phyloP scores from a whole-genome alignment of 2,888 invertebrate species.

The Cactoblastis cactorum region DNA sequence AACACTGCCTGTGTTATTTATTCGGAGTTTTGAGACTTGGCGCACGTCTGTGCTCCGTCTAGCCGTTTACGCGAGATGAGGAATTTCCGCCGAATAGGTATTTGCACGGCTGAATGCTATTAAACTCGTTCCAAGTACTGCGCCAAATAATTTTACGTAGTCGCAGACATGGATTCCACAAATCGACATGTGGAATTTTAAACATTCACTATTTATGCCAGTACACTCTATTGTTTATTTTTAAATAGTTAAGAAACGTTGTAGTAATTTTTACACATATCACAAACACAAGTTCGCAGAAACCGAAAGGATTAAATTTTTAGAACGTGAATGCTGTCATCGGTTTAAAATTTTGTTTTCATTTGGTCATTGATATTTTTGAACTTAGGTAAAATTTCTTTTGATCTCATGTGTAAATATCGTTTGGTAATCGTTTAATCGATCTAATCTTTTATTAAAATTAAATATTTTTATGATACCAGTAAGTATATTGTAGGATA shows the following conservation, averaged over 20 bases:
- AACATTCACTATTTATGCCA: background rate
- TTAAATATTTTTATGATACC: background rate
- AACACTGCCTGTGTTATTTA: slow-evolving; percentile 58
- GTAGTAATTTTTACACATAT: background rate
- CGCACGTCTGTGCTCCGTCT: slow-evolving; percentile 69
- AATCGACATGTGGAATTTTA: slow-evolving; percentile 17
- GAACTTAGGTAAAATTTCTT: no score
- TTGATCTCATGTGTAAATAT: background rate
- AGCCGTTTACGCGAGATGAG: slow-evolving; percentile 61
- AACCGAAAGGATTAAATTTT: no score
- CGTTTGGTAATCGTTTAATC: background rate
- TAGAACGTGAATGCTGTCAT: no score
- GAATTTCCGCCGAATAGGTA: slow-evolving; percentile 65
- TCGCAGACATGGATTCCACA: slow-evolving; percentile 44
- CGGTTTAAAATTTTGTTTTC: no score
- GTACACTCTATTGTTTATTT: background rate
- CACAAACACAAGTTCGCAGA: background rate
- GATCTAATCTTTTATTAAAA: background rate
- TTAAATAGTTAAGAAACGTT: background rate
- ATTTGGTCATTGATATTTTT: no score
- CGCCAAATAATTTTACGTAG: slow-evolving; percentile 58
- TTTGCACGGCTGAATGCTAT: slow-evolving; percentile 59
- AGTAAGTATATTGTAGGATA: background rate
- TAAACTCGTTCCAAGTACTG: slow-evolving; percentile 50
- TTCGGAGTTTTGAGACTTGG: slow-evolving; percentile 48